Base-by-base conservation (phyloP, 2,113 vertebrate species). In the Catharus fuscescens region DNA sequence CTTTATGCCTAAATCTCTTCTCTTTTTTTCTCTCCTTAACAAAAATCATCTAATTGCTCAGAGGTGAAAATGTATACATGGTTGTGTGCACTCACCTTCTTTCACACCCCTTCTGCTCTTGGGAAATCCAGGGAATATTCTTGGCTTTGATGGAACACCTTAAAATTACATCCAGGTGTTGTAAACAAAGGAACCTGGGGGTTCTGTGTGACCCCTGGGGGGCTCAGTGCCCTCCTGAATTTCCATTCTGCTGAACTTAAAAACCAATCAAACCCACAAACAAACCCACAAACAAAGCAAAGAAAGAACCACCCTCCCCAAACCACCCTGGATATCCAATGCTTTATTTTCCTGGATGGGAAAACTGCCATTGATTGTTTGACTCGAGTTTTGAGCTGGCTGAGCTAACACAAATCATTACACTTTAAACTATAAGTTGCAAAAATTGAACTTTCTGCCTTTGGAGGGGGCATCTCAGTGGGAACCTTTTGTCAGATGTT, bases 401-500 rank as follows among this genome's bases (percentile, higher is more conserved):
- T 90, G 79, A 77, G 78, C 56, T 56, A 88, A 86, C 7, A 9
- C 76, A 91, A 80, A 86, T 77, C 76, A 21, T 71, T 90, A 14
- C 77, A 28, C 38, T 48, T 80, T 80, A 90, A 90, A 78, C 50
- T 72, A 10, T 29, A 60, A 90, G 38, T 64, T 86, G 47, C 52
- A 69, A 70, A 93, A 90, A 93, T 86, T 79, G 82, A 60, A 74
- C 85, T 34, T 78, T 54, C 32, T 94, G 56, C 72, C 54, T 84
- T 45, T 53, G 66, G 42, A 64, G 40, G 59, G 48, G 45, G 16
- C 31, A 18, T 66, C 70, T 92, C 90, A 92, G 76, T 64, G 57
- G 84, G 90, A 66, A 86, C 86, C 62, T 79, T 80, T 76, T 38
- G 76, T 90, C 44, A 78, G 71, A 59, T 0, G 1, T 64, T 65